Evolutionary conservation across 2,888 invertebrate genomes (phyloP).

Genomic region (Deladenus siricidicola): DNA sequence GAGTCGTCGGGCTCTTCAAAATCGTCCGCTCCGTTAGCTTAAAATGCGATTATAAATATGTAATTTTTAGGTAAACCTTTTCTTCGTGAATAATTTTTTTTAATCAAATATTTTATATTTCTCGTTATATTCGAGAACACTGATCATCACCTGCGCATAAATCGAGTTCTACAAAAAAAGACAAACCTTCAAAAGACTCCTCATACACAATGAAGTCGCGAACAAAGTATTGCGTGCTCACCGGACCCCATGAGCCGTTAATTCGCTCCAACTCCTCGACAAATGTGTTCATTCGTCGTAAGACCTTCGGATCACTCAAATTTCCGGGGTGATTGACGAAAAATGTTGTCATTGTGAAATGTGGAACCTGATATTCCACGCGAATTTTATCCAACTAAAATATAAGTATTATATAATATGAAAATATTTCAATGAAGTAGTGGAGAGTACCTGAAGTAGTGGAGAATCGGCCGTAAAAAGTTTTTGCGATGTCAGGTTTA

Average conservation of each 20-base stretch:
- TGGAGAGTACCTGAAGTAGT: slow-evolving; percentile 33
- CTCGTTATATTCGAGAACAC: background rate
- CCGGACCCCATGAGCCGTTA: slow-evolving; percentile 46
- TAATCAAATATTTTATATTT: background rate
- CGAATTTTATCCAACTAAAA: slow-evolving; percentile 42
- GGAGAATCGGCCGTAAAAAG: slow-evolving; percentile 48
- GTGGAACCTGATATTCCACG: slow-evolving; percentile 45
- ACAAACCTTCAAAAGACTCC: slow-evolving; percentile 25
- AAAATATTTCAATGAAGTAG: slow-evolving; percentile 16
- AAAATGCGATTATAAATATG: background rate
- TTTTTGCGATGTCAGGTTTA: slow-evolving; percentile 48
- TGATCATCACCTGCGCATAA: too few relatives aligned
- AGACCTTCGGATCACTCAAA: slow-evolving; percentile 31
- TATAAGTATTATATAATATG: background rate
- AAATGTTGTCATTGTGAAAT: slow-evolving; percentile 41
- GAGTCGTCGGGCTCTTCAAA: background rate
- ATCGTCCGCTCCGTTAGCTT: background rate
- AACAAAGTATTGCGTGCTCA: slow-evolving; percentile 45
- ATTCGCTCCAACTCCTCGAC: slow-evolving; percentile 45
- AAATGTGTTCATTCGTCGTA: slow-evolving; percentile 40
- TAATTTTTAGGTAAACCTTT: background rate
- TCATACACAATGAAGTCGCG: slow-evolving; percentile 48
- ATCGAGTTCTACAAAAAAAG: background rate
- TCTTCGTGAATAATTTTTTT: background rate
- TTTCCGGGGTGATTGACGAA: slow-evolving; percentile 42